Evolutionary conservation across 2,888 invertebrate species (phyloP).

Genomic region (Steinernema carpocapsae): DNA sequence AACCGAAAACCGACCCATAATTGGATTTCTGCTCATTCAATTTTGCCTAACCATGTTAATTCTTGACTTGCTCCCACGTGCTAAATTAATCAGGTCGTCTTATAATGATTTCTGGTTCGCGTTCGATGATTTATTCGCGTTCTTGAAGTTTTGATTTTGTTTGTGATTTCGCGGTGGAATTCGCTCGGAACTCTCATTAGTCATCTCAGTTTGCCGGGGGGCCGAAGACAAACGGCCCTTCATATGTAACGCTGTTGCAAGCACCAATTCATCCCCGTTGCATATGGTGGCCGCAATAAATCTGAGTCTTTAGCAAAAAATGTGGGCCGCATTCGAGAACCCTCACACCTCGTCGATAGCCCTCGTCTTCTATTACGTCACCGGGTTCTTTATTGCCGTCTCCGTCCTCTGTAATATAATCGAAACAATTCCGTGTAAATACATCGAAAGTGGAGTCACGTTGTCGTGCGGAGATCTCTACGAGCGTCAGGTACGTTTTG

Average conservation of each 20-base stretch:
- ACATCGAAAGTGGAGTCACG: slow-evolving; percentile 45
- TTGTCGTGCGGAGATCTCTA: slow-evolving; percentile 92
- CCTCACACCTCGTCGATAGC: slow-evolving; percentile 98
- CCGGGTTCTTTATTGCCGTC: slow-evolving; percentile 84
- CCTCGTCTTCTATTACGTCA: slow-evolving; percentile 99
- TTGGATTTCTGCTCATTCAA: too few species aligned
- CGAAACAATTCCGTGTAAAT: slow-evolving; percentile 75
- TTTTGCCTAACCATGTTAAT: too few species aligned
- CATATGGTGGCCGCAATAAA: slow-evolving; percentile 20
- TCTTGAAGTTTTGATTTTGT: neutral
- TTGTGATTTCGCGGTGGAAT: too few species aligned
- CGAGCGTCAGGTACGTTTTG: slow-evolving; percentile 73
- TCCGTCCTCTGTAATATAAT: slow-evolving; percentile 99
- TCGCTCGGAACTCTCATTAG: neutral
- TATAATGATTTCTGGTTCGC: neutral
- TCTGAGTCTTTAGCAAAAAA: slow-evolving; percentile 70
- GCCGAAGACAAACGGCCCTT: neutral
- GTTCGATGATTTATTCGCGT: neutral
- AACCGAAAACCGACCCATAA: too few species aligned
- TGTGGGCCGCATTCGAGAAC: slow-evolving; percentile 99
- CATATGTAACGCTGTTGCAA: slow-evolving; percentile 20
- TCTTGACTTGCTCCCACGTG: too few species aligned
- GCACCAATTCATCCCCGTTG: neutral
- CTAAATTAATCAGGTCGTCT: too few species aligned
- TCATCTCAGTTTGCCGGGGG: neutral